phyloP scores from a whole-genome alignment of 2,113 vertebrate species.

The Donacobius atricapilla region DNA sequence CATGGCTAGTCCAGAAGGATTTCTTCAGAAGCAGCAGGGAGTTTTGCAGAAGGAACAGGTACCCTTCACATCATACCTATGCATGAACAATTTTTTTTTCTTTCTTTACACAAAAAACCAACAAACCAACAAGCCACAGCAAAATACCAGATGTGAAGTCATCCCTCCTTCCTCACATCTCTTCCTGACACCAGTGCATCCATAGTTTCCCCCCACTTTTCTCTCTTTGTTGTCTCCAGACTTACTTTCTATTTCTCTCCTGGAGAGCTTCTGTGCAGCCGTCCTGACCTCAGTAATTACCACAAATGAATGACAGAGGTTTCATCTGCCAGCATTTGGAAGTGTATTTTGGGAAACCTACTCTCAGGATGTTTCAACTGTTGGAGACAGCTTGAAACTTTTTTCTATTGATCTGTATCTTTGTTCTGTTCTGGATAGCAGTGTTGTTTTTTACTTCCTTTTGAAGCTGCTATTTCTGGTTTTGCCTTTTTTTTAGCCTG shows the following conservation, averaged over 20 bases:
- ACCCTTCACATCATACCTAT: not conserved
- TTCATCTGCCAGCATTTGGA: not conserved
- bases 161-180: not conserved
- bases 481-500: not conserved
- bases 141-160: not conserved
- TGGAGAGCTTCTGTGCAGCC: not conserved
- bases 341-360: not conserved
- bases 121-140: not conserved
- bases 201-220: not conserved
- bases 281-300: rapidly evolving
- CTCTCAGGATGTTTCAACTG: not conserved
- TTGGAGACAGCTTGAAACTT: not conserved
- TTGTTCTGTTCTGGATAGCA: not conserved
- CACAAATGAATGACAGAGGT: not conserved
- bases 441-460: not conserved
- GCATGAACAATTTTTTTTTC: not conserved
- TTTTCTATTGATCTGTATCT: not conserved
- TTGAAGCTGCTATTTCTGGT: slow-evolving; percentile 3
- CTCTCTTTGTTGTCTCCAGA: not conserved
- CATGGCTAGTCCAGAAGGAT: not conserved
- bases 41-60: not conserved
- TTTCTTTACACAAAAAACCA: too few species aligned
- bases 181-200: not conserved
- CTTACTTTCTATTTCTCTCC: not conserved
- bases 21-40: not conserved